Base-by-base conservation (phyloP, 2,113 vertebrate species). In the Chrysochloris asiatica region DNA sequence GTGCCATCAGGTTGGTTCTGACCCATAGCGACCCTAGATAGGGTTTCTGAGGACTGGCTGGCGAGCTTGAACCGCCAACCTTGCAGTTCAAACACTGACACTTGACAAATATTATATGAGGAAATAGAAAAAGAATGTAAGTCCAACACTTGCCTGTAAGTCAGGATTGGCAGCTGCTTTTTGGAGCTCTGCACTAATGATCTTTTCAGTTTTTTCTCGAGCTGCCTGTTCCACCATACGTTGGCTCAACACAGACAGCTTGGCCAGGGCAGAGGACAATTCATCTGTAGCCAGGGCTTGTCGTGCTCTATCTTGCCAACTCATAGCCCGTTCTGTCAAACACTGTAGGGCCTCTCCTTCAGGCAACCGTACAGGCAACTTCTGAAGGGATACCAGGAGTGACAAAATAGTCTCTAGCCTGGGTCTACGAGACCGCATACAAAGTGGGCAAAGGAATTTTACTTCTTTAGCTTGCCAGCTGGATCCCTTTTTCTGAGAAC, bases 221-320 rank as follows among this genome's bases (percentile, higher is more conserved):
- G 99, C 99, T 5, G 99, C 99, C 96, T 99, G 99, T 95, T 99
- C 99, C 93, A 99, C 99, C 99, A 99, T 99, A 0, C 99, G 97
- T 97, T 99, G 99, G 89, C 99, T 99, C 87, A 99, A 98, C 81
- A 99, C 99, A 0, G 99, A 99, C 26, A 99, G 98, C 95, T 99
- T 99, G 63, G 99, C 99, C 95, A 99, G 94, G 1, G 99, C 99
- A 3, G 99, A 99, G 3, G 99, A 99, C n/a, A 99, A 96, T 94
- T 99, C 99, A 0, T 99, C 98, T 0, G 99, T 99, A 94, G 99
- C 99, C 89, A 99, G 96, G 17, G 99, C 97, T 95, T 99, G 99
- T 13, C 99, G 98, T 0, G 99, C 99, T 26, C 98, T 97, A 96
- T 99, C 99, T 98, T 99, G 99, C 99, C 99, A 99, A 95, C 99